Percentiles rank a stretch among this genome's conserved stretches.
Conservation (phyloP, 2,888 invertebrate species). For the Reticulitermes lucifugus region DNA sequence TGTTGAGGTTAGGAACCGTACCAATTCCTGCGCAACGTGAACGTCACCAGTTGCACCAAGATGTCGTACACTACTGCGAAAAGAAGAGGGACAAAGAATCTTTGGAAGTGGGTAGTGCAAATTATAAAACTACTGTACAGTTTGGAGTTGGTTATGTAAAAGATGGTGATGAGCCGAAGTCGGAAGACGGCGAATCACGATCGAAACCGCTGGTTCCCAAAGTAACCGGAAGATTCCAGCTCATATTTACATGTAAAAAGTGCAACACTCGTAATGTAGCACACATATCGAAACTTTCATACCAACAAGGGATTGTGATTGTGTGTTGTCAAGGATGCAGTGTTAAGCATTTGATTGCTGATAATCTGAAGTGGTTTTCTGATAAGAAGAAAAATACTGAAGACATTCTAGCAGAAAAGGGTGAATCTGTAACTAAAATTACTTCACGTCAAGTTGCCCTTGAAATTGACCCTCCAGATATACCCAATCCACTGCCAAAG, state of each 20-base stretch:
- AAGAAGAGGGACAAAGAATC: not conserved
- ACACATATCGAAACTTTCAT: constrained; percentile 86
- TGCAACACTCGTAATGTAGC: constrained; percentile 83
- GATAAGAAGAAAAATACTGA: constrained; percentile 88
- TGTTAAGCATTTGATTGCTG: constrained; percentile 94
- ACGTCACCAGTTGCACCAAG: not conserved
- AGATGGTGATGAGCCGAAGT: not conserved
- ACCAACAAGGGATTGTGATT: constrained; percentile 91
- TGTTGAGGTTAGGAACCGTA: not conserved
- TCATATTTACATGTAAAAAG: constrained; percentile 91
- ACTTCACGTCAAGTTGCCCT: constrained; percentile 48
- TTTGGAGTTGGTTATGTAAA: not conserved
- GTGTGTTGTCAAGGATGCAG: constrained; percentile 88
- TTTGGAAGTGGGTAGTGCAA: not conserved
- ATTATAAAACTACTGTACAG: not conserved
- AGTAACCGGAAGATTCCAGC: constrained; percentile 71
- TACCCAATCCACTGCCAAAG: not conserved
- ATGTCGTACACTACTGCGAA: not conserved
- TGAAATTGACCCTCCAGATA: constrained; percentile 16
- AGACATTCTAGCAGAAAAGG: constrained; percentile 87
- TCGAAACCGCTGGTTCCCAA: constrained; percentile 53
- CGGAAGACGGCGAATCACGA: not conserved
- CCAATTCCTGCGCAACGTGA: not conserved
- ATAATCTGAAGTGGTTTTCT: constrained; percentile 84
- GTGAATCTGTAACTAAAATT: constrained; percentile 75